Base-by-base conservation (phyloP, 1,140 invertebrate genomes). In the Pogonomyrmex californicus region DNA sequence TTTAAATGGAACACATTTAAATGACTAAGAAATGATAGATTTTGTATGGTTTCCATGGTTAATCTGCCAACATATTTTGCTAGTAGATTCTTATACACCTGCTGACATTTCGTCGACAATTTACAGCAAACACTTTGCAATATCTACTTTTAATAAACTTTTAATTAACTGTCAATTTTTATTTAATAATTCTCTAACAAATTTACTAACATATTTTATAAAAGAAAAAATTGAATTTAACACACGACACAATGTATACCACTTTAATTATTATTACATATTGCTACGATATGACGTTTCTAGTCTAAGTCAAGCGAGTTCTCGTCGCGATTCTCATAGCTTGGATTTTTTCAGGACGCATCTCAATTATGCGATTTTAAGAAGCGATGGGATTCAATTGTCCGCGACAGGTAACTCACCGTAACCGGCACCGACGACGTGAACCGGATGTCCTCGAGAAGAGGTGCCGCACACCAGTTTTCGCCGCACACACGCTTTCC, bases 401-500 rank as follows among this genome's bases (percentile, higher is more conserved):
- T 70, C 30, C 1, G 12, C 6, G 1, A 36, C 5, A 6, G 0
- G 1, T 14, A 78, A 88, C 87, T 89, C 63, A 88, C 88, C 88
- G 60, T 49, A 17, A 71, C n/a, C 30, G 10, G 17, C 41, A 33
- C 36, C 10, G 62, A 56, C 60, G 47, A 71, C 5, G 10, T 17
- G 66, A 17, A 14, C 76, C 60, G 62, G 36, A 77, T 63, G 68
- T 89, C 56, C 54, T 89, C 70, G 65, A 70, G 62, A 14, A 79
- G 62, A 79, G 54, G 23, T 87, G 4, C 44, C 30, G 23, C 12
- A 14, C 44, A 17, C 38, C 44, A 30, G 66, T 44, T 56, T 65
- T 79, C 73, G 33, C 33, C 77, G 66, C 83, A 88, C 90, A 81
- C 91, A 58, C 49, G 38, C 44, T 47, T 76, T 63, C 17, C n/a